These are phyloP conservation scores for Oryzias celebensis DNA, from an alignment of 2,113 vertebrate genomes.

Conservation along the genomic window DNA sequence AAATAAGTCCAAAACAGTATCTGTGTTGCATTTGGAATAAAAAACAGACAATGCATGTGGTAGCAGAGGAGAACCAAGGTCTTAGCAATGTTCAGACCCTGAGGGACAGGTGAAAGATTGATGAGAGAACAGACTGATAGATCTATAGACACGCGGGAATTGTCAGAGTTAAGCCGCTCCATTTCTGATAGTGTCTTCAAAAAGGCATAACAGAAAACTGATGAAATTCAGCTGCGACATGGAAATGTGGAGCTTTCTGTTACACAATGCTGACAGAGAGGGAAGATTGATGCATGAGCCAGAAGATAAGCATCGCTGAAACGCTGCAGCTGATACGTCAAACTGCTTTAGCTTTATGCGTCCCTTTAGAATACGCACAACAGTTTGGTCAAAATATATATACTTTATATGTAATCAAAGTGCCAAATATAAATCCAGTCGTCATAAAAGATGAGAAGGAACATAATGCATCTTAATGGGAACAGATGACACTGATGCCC, in stretches of 20 bases:
- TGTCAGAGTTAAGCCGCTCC: constrained; percentile 45
- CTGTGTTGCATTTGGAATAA: constrained; percentile 12
- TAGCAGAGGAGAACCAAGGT: background rate
- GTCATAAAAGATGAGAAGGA: background rate
- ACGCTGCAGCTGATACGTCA: constrained; percentile 52
- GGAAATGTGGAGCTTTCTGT: constrained; percentile 51
- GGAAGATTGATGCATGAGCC: constrained; percentile 62
- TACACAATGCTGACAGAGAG: constrained; percentile 32
- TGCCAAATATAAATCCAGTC: no score
- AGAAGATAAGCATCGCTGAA: constrained; percentile 58
- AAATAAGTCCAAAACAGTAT: constrained; percentile 9
- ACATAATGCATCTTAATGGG: constrained; percentile 41
- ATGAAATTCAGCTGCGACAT: constrained; percentile 50
- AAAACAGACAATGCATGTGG: background rate
- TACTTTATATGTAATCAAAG: no score
- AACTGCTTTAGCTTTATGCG: constrained; percentile 43
- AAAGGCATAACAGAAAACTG: constrained; percentile 56
- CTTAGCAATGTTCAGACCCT: constrained; percentile 11
- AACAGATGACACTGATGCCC: background rate
- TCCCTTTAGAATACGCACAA: constrained; percentile 17
- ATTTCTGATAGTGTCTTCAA: constrained; percentile 63
- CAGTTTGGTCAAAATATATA: no score
- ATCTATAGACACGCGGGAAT: constrained; percentile 53
- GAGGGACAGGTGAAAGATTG: constrained; percentile 50
- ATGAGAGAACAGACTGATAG: constrained; percentile 51